Conservation (phyloP, 1,140 invertebrate species). For the Dendrolimus kikuchii region DNA sequence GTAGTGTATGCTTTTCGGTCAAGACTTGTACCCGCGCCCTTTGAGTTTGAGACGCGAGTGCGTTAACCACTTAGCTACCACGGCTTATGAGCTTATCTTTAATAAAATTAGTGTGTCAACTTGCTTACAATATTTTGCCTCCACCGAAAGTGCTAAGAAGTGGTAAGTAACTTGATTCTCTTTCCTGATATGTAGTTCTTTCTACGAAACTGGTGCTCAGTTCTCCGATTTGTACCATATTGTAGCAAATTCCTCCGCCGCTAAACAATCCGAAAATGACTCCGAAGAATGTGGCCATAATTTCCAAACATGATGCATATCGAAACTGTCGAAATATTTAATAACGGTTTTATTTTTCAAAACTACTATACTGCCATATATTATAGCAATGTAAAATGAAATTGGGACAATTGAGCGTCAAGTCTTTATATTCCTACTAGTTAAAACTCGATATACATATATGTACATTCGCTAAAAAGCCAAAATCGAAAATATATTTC, state of each 20-base stretch:
- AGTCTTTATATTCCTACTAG: too few relatives aligned
- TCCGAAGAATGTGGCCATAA: slow-evolving; percentile 45
- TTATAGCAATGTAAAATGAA: too few relatives aligned
- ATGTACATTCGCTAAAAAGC: too few relatives aligned
- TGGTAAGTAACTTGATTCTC: slow-evolving; percentile 59
- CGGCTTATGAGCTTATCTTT: too few relatives aligned
- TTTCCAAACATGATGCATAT: slow-evolving; percentile 54
- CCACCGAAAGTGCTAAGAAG: slow-evolving; percentile 68
- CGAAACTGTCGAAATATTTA: slow-evolving; percentile 41
- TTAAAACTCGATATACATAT: too few relatives aligned
- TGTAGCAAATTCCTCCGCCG: slow-evolving; percentile 73
- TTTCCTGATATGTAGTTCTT: slow-evolving; percentile 45
- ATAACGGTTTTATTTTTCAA: slow-evolving; percentile 3
- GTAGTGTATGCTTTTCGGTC: too few relatives aligned
- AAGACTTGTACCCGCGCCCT: too few relatives aligned
- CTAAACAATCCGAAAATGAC: slow-evolving; percentile 50
- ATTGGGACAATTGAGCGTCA: too few relatives aligned
- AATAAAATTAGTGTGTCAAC: not conserved
- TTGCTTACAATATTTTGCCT: slow-evolving; percentile 73
- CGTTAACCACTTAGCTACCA: too few relatives aligned
- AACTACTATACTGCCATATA: not conserved
- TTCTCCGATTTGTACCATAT: slow-evolving; percentile 81
- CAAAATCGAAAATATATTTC: too few relatives aligned
- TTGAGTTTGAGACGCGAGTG: too few relatives aligned
- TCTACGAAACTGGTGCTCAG: slow-evolving; percentile 79